phyloP scores from a whole-genome alignment of 2,797 vertebrate species.

The Anas bahamensis region DNA sequence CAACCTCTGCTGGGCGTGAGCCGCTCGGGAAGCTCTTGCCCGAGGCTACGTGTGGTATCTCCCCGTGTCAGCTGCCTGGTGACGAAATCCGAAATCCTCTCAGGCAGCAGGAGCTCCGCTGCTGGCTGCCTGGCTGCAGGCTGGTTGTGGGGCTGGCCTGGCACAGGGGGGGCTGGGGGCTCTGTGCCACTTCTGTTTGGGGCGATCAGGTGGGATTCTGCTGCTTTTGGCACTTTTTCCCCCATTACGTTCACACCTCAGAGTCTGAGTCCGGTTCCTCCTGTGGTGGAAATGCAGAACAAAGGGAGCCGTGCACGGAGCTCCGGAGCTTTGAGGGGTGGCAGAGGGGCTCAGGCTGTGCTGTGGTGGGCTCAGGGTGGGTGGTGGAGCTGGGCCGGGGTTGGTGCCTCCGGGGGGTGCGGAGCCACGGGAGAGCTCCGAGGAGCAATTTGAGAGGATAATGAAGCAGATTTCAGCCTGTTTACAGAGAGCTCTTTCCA shows the following conservation, averaged over 20 bases:
- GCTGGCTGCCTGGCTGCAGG: not conserved
- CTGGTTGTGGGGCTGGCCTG: not conserved
- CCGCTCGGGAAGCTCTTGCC: slow-evolving; percentile 8
- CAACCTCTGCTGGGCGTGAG: not conserved
- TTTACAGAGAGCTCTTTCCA: no score
- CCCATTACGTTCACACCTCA: no score
- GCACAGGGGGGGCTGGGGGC: not conserved
- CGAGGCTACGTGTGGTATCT: not conserved
- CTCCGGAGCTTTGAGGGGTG: not conserved
- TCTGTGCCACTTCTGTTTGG: no score
- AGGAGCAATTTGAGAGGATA: no score
- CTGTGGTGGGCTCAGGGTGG: not conserved
- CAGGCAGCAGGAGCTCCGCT: not conserved
- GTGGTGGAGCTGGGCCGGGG: accelerated
- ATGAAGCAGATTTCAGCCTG: no score
- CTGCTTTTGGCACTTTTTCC: no score
- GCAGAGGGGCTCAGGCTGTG: not conserved
- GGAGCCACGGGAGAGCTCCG: not conserved
- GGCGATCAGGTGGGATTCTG: no score
- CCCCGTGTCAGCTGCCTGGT: not conserved
- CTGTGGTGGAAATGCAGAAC: no score
- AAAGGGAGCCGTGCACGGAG: not conserved
- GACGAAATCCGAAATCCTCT: not conserved
- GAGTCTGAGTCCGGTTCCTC: no score
- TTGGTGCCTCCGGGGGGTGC: not conserved